These are phyloP conservation scores for Drosophila mayaguana DNA, from an alignment of 2,888 invertebrate genomes.

Conservation along the genomic window DNA sequence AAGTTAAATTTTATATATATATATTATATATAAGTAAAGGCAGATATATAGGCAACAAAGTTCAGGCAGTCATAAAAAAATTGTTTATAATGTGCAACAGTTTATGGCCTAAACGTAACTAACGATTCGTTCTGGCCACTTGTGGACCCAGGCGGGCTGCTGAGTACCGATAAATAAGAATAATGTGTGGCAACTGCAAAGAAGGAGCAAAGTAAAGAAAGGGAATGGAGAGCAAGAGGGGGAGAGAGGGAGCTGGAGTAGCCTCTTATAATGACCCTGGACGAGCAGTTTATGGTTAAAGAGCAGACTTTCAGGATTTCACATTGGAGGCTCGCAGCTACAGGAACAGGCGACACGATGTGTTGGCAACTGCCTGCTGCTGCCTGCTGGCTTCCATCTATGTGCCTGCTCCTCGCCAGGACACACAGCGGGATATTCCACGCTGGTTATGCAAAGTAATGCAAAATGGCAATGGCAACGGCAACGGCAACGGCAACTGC, in stretches of 20 bases:
- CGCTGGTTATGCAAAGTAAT: slow-evolving; percentile 76
- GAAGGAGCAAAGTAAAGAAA: slow-evolving; percentile 8
- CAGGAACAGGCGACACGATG: slow-evolving; percentile 49
- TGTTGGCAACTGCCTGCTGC: slow-evolving; percentile 45
- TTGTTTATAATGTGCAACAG: slow-evolving; percentile 59
- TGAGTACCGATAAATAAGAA: slow-evolving; percentile 69
- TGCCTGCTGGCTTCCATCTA: background rate
- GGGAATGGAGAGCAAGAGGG: background rate
- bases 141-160: slow-evolving; percentile 48
- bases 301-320: slow-evolving; percentile 49
- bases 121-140: slow-evolving; percentile 44
- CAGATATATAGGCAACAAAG: slow-evolving; percentile 1
- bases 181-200: slow-evolving; percentile 58
- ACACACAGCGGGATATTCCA: slow-evolving; percentile 61
- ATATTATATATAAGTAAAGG: background rate
- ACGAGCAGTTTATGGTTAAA: slow-evolving; percentile 74
- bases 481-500: slow-evolving; percentile 56
- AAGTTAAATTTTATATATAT: slow-evolving; percentile 15
- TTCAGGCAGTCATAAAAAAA: slow-evolving; percentile 27
- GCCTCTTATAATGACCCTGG: slow-evolving; percentile 69
- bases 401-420: slow-evolving; percentile 9
- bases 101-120: slow-evolving; percentile 49
- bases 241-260: slow-evolving; percentile 5
- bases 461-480: slow-evolving; percentile 68
- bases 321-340: slow-evolving; percentile 33